These are phyloP conservation scores for Progne subis DNA, from an alignment of 2,113 vertebrate genomes.

Conservation along the genomic window DNA sequence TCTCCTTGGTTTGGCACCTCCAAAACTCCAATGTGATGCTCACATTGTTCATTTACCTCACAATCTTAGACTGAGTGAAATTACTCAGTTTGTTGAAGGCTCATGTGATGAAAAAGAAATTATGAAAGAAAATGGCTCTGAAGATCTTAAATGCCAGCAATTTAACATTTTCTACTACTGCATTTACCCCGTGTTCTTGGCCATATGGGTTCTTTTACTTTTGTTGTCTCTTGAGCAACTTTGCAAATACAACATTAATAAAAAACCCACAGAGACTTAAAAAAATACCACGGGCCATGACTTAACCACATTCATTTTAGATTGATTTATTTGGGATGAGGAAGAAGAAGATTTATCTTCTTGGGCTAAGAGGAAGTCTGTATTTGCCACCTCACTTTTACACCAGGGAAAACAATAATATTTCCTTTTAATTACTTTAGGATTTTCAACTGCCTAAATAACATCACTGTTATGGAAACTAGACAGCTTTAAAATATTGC, in stretches of 20 bases:
- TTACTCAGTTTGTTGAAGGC: background rate
- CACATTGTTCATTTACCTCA: background rate
- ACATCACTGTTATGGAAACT: slow-evolving; percentile 49
- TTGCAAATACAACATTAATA: background rate
- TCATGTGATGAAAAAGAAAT: background rate
- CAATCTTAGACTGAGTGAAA: background rate
- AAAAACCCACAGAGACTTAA: background rate
- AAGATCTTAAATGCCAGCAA: background rate
- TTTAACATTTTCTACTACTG: background rate
- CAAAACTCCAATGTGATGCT: background rate
- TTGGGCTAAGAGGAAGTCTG: background rate
- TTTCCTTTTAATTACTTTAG: slow-evolving; percentile 71
- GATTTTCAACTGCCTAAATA: slow-evolving; percentile 74
- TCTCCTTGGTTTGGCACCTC: background rate
- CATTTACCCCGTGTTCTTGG: background rate
- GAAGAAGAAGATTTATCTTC: background rate
- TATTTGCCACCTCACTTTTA: slow-evolving; percentile 52
- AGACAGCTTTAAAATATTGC: background rate
- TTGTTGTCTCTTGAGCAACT: background rate
- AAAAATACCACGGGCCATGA: background rate
- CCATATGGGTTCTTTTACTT: background rate
- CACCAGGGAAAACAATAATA: slow-evolving; percentile 67
- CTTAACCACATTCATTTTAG: background rate
- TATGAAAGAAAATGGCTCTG: background rate
- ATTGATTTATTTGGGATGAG: background rate